phyloP scores from a whole-genome alignment of 2,888 invertebrate species.

The Ophion ventricosus region DNA sequence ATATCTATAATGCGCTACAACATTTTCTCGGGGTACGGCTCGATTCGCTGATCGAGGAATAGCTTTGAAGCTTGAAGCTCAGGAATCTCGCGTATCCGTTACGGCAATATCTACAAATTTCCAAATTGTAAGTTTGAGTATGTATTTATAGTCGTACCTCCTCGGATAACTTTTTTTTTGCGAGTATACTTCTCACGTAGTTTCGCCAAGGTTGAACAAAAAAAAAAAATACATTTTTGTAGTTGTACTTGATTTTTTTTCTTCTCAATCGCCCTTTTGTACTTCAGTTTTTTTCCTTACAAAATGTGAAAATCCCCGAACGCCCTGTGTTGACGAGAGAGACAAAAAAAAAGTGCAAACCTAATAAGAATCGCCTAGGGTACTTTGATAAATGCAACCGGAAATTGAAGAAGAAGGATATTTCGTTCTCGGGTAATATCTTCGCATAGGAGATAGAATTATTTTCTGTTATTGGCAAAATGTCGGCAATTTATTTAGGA shows the following conservation, averaged over 20 bases:
- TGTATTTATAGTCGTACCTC: background rate
- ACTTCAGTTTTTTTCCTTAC: conserved; percentile 18
- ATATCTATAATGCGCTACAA: background rate
- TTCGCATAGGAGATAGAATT: conserved; percentile 66
- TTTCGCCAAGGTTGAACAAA: conserved; percentile 3
- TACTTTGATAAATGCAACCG: conserved; percentile 1
- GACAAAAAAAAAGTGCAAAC: background rate
- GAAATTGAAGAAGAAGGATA: conserved; percentile 43
- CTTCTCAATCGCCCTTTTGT: conserved; percentile 17
- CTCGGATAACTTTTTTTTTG: background rate
- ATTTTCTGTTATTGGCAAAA: conserved; percentile 74
- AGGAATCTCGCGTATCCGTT: background rate
- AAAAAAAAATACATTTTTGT: conserved; percentile 14
- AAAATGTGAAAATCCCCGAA: conserved; percentile 17
- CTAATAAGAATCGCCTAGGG: background rate
- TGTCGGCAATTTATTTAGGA: conserved; percentile 79
- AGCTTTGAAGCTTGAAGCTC: background rate
- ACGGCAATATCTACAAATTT: background rate
- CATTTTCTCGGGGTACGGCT: background rate
- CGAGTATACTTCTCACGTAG: background rate
- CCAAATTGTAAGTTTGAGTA: background rate
- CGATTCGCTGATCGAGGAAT: background rate
- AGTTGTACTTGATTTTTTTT: conserved; percentile 3
- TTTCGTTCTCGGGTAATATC: conserved; percentile 15
- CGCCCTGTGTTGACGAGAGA: background rate